Evolutionary conservation across 2,888 invertebrate genomes (phyloP).

Genomic region (Cephus sareptanus): DNA sequence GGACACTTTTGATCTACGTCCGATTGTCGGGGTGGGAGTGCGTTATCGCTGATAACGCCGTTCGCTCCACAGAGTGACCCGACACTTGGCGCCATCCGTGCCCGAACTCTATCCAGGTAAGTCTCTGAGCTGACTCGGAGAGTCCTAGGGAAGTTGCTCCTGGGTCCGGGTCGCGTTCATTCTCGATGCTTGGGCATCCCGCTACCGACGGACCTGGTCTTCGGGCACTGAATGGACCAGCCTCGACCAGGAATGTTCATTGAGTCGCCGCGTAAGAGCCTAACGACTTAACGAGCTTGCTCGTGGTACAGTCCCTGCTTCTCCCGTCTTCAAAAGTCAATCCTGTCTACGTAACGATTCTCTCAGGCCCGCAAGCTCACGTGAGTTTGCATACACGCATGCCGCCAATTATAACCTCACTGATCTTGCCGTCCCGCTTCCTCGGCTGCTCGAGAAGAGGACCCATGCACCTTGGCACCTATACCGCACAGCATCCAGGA

Average conservation of each 20-base stretch:
- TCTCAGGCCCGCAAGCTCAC: slow-evolving; percentile 36
- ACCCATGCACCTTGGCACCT: neutral
- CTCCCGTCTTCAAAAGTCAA: neutral
- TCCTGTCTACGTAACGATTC: slow-evolving; percentile 33
- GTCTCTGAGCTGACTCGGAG: too few species aligned
- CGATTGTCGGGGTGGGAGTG: neutral
- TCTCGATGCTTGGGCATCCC: neutral
- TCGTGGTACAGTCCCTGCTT: slow-evolving; percentile 1
- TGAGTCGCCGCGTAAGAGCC: slow-evolving; percentile 22
- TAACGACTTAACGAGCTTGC: slow-evolving; percentile 30
- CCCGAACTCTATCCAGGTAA: neutral
- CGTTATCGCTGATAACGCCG: neutral
- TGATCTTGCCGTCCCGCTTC: neutral
- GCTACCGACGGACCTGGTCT: neutral
- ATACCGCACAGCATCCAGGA: neutral
- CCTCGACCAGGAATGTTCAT: slow-evolving; percentile 6
- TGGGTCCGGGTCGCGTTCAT: neutral
- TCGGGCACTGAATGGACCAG: neutral
- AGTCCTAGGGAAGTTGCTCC: too few species aligned
- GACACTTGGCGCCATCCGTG: neutral
- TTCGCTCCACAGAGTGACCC: neutral
- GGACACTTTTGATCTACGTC: neutral
- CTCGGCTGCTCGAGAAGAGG: neutral
- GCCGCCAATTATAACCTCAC: slow-evolving; percentile 47
- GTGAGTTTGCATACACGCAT: slow-evolving; percentile 40